phyloP scores from a whole-genome alignment of 2,113 vertebrate genomes.

The Shinisaurus crocodilurus region DNA sequence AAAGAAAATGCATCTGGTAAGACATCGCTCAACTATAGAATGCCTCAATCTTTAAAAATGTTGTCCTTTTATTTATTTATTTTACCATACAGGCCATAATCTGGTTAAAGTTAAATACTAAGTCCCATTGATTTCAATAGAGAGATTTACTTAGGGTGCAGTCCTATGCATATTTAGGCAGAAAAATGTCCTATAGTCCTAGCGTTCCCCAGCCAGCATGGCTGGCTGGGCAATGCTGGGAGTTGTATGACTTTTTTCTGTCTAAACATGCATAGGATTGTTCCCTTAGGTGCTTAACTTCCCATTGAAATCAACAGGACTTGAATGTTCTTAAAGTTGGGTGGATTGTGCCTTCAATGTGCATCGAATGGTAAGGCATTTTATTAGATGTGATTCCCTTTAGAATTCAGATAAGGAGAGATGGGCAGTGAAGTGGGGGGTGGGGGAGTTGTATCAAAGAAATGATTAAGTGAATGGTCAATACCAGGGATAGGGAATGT shows the following conservation, averaged over 20 bases:
- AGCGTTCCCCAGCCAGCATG: too few species aligned
- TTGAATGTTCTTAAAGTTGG: background rate
- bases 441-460: too few species aligned
- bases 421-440: too few species aligned
- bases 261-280: too few species aligned
- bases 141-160: background rate
- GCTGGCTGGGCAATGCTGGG: too few species aligned
- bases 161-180: too few species aligned
- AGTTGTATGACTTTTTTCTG: too few species aligned
- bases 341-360: background rate
- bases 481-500: too few species aligned
- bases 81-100: background rate
- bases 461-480: too few species aligned
- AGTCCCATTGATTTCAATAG: background rate
- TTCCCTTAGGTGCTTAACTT: background rate
- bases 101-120: background rate
- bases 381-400: background rate
- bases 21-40: background rate
- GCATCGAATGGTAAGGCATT: too few species aligned
- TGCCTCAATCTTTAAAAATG: background rate
- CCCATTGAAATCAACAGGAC: background rate
- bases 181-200: too few species aligned
- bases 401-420: background rate
- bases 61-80: background rate
- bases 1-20: conserved; percentile 86